These are phyloP conservation scores for Dendrocincla tyrannina DNA, from an alignment of 2,797 vertebrate genomes.

Conservation along the genomic window DNA sequence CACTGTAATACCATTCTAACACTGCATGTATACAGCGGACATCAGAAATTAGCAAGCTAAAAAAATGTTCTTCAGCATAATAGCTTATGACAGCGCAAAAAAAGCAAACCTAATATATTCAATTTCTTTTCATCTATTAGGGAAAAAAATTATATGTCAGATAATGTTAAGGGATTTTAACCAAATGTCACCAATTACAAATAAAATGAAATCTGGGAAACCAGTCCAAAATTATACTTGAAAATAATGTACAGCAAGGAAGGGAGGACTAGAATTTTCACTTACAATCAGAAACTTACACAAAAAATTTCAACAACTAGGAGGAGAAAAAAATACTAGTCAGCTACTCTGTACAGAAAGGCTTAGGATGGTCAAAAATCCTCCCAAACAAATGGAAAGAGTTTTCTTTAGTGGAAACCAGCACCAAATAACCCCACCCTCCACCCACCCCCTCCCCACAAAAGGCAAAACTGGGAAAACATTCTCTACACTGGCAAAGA, in stretches of 20 bases:
- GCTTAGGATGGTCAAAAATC: fast-evolving
- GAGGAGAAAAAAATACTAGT: not conserved
- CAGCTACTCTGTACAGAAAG: not conserved
- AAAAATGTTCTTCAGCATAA: not conserved
- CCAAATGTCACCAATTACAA: not conserved
- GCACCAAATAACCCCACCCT: fast-evolving
- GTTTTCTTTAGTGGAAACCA: not conserved
- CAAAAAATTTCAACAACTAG: not conserved
- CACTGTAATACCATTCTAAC: not conserved
- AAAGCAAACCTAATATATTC: not conserved
- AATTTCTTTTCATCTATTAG: not conserved
- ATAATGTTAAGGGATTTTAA: not conserved
- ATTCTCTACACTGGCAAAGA: not conserved
- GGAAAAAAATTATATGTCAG: not conserved
- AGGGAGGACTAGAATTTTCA: not conserved
- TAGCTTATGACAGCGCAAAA: not conserved
- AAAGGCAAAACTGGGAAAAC: not conserved
- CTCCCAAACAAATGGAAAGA: not conserved
- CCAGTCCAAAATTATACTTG: not conserved
- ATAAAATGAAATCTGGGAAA: not conserved
- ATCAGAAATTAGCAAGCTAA: not conserved
- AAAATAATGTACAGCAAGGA: not conserved
- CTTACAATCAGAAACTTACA: not conserved
- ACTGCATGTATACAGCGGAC: not conserved
- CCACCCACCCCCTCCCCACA: fast-evolving